Base-by-base conservation (phyloP, 2,888 invertebrate genomes). In the Mesorhabditis sp. region DNA sequence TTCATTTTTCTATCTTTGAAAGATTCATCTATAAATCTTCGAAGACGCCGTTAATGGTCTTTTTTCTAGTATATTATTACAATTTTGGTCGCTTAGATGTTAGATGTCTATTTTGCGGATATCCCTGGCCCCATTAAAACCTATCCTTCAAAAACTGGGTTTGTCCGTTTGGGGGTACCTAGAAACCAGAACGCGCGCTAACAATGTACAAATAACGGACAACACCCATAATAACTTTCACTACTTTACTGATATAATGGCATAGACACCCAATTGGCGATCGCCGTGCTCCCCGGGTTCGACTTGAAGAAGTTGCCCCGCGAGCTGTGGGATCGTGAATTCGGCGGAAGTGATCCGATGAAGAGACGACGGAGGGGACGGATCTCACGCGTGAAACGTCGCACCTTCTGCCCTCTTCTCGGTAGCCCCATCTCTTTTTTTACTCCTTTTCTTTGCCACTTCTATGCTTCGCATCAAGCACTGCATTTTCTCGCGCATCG, bases 251-350 rank as follows among this genome's bases (percentile, higher is more conserved):
- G n/a, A 50, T 50, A 50, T 13, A 50, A 50, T 28, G n/a, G n/a
- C 7, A 50, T n/a, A 50, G 58, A 50, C n/a, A 10, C 58, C 7
- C 58, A 50, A 50, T 13, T 50, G 7, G 58, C 58, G 58, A n/a
- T 50, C 10, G 58, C 58, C 58, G 58, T 50, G 58, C 58, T 50
- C 1, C 58, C 58, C 10, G 58, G 58, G 7, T 50, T 50, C 58
- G 58, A 50, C 58, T n/a, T 50, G n/a, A 10, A n/a, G n/a, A 50
- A 50, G 58, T 50, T 50, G n/a, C 58, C 58, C 58, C 58, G 58
- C 7, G 58, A 50, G 58, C n/a, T 50, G 58, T 50, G 58, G 58
- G 58, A 50, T 50, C 58, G 58, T 50, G 58, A 50, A 50, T 50
- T 50, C 58, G n/a, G 7, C 10, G 58, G 58, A 50, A 10, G n/a